Evolutionary conservation across 2,888 invertebrate genomes (phyloP), one percentile per base, ranked within the genome.

Genomic region (Catocala sponsa): DNA sequence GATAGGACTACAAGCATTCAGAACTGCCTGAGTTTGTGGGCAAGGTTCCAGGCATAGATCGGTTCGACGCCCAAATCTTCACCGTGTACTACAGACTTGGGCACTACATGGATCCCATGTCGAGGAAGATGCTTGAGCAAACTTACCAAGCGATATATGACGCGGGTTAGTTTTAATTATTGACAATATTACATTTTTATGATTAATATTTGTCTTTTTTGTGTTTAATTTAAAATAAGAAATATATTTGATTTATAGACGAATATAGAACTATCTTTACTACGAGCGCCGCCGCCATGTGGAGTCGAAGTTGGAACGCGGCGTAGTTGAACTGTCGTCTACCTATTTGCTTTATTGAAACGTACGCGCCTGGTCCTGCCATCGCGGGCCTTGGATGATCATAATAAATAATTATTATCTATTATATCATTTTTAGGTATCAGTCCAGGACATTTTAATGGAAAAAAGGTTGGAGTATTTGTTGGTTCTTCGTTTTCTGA

Each of bases 401-500:
- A 25, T 2, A 25, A 25, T 25, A 25, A 25, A 25, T 25, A 25
- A 25, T 25, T 25, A 25, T 25, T 25, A 25, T 25, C 1, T 25
- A 25, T 25, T 25, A 25, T 25, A 25, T 25, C 4, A 2, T 25
- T 38, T 38, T 38, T 38, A 38, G 35, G 35, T 38, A 7, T 38
- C 6, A 38, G 35, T 9, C 35, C 35, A 38, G 35, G 35, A 9
- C 35, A 38, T 38, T 9, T 38, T 4, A 38, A 38, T 42, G 96
- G 96, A 4, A 91, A 91, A 38, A 94, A 92, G 68, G 95, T 95
- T 4, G 95, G 80, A 2, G 85, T 84, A 5, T 86, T 72, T 64
- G 35, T 38, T 38, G 35, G 35, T 7, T 38, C 35, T 38, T 38
- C 35, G 73, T 84, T 92, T 49, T 95, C 95, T 2, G 96, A 96